These are phyloP conservation scores for Ectropis grisescens DNA, from an alignment of 1,140 invertebrate genomes.

Conservation along the genomic window DNA sequence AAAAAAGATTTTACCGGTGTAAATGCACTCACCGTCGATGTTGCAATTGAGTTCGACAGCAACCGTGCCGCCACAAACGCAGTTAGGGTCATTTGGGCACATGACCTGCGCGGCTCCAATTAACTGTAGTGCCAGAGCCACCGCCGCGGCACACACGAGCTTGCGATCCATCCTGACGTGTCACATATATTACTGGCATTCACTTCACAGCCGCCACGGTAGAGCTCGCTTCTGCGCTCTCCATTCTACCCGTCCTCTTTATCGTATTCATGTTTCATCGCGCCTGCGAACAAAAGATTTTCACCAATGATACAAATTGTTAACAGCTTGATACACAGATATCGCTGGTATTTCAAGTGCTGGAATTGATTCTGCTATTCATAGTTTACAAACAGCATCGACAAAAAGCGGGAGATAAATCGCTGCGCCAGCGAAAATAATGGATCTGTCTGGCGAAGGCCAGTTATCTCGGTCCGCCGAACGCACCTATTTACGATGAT, in stretches of 20 bases:
- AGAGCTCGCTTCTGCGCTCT: background rate
- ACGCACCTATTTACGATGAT: constrained; percentile 17
- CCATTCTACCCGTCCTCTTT: constrained; percentile 2
- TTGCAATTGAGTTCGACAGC: constrained; percentile 60
- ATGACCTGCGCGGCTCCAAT: constrained; percentile 39
- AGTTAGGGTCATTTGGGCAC: constrained; percentile 60
- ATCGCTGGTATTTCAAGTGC: constrained; percentile 12
- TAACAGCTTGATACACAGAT: constrained; percentile 11
- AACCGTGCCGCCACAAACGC: constrained; percentile 57
- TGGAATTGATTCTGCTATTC: constrained; percentile 31
- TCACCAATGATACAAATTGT: constrained; percentile 12
- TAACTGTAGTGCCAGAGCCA: constrained; percentile 40
- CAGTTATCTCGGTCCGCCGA: constrained; percentile 18
- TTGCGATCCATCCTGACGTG: constrained; percentile 31
- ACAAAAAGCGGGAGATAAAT: constrained; percentile 39
- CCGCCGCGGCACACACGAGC: constrained; percentile 33
- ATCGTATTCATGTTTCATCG: constrained; percentile 10
- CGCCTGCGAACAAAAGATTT: constrained; percentile 30
- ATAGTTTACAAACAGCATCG: constrained; percentile 26
- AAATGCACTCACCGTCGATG: constrained; percentile 51
- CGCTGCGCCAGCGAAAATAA: constrained; percentile 30
- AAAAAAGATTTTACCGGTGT: no score
- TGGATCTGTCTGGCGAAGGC: constrained; percentile 20
- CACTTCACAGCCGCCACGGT: constrained; percentile 4
- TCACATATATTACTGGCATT: constrained; percentile 1